phyloP scores from a whole-genome alignment of 2,113 vertebrate species.

The Salvator merianae region DNA sequence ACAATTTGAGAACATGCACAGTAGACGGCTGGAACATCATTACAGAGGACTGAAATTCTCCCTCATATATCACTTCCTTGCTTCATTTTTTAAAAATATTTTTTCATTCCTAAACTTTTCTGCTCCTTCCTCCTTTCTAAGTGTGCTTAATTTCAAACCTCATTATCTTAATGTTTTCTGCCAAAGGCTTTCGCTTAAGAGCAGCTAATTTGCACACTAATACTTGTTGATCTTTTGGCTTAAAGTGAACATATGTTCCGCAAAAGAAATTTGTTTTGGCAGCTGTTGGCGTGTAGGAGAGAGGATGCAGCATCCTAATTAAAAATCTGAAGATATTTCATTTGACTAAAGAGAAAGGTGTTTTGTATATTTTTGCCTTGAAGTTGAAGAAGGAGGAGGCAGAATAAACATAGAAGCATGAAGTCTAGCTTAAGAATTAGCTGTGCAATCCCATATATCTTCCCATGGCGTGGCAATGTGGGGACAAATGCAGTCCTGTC shows the following conservation, averaged over 20 bases:
- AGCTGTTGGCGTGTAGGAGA: not conserved
- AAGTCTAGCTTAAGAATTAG: no score
- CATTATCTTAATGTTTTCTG: not conserved
- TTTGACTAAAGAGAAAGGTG: not conserved
- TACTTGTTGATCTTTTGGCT: not conserved
- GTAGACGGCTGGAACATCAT: not conserved
- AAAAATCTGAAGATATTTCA: slow-evolving; percentile 1
- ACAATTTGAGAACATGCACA: no score
- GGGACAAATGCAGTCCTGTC: not conserved
- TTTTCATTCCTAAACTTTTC: not conserved
- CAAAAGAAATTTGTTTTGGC: not conserved
- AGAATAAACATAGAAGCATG: not conserved
- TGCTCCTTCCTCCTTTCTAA: not conserved
- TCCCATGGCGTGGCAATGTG: no score
- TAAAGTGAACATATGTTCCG: not conserved
- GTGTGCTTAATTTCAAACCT: not conserved
- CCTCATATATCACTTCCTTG: not conserved
- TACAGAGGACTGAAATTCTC: not conserved
- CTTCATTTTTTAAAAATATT: not conserved
- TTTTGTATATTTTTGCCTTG: not conserved
- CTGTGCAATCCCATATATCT: not conserved
- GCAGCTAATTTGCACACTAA: not conserved
- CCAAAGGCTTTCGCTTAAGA: not conserved
- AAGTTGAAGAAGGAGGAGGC: not conserved
- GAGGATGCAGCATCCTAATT: not conserved